Evolutionary conservation across 2,113 vertebrate species (phyloP).

Genomic region (Pongo pygmaeus): DNA sequence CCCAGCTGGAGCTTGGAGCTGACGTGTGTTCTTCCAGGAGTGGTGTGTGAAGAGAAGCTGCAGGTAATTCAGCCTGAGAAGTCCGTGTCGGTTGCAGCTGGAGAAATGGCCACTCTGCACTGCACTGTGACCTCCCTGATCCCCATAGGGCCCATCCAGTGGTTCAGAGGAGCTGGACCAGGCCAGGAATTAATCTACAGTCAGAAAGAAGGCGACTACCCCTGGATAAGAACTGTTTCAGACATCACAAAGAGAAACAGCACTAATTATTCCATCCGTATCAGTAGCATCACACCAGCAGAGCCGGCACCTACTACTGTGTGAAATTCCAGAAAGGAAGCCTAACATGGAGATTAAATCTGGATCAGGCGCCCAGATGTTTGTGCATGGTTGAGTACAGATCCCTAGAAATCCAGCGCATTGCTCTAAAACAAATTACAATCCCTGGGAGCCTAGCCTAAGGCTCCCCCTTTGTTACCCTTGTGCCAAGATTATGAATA

Average conservation of each 20-base stretch:
- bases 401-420: neutral
- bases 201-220: rapidly evolving
- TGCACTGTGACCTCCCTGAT: rapidly evolving
- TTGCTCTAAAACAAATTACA: neutral
- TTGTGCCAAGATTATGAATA: neutral
- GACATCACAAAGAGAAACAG: rapidly evolving
- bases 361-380: neutral
- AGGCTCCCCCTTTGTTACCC: neutral
- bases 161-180: neutral
- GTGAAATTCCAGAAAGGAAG: neutral
- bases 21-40: neutral
- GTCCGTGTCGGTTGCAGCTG: rapidly evolving
- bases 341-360: neutral
- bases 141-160: rapidly evolving
- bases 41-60: neutral
- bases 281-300: neutral
- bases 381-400: constrained; percentile 44
- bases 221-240: neutral
- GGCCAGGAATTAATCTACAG: neutral
- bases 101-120: neutral
- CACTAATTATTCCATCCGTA: neutral
- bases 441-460: neutral
- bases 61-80: neutral
- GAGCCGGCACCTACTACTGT: constrained; percentile 47
- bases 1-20: neutral